Evolutionary conservation across 2,888 invertebrate genomes (phyloP).

Genomic region (Perdita meconis): DNA sequence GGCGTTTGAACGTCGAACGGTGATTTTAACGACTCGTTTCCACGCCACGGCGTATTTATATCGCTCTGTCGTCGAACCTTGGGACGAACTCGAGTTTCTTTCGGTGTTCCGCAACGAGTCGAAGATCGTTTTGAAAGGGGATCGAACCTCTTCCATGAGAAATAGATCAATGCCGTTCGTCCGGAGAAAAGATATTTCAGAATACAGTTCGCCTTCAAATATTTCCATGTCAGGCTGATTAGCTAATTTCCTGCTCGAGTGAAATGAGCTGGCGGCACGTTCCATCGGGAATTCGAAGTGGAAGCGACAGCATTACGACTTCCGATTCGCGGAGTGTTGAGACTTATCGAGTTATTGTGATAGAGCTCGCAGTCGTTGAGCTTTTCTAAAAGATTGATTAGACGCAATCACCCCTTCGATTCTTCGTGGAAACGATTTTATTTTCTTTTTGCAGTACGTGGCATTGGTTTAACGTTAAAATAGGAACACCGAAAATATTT

Average conservation of each 20-base stretch:
- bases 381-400: constrained; percentile 44
- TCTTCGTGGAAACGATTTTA: background rate
- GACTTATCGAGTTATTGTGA: constrained; percentile 53
- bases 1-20: constrained; percentile 30
- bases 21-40: constrained; percentile 40
- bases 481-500: too few relatives aligned
- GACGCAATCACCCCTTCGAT: background rate
- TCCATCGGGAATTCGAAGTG: background rate
- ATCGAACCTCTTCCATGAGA: background rate
- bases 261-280: constrained; percentile 9
- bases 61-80: constrained; percentile 24
- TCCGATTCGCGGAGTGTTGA: constrained; percentile 43
- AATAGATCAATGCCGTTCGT: background rate
- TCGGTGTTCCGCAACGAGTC: background rate
- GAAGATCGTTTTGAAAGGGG: background rate
- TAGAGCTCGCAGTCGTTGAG: constrained; percentile 36
- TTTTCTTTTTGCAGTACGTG: background rate
- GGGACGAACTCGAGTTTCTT: background rate
- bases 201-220: background rate
- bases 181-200: background rate
- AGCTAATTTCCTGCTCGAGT: constrained; percentile 32
- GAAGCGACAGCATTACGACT: constrained; percentile 37
- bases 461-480: background rate
- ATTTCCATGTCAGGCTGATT: constrained; percentile 8
- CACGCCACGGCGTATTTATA: constrained; percentile 40